Conservation (phyloP, 92 coral and sea anemone species). For the Desmophyllum pertusum region DNA sequence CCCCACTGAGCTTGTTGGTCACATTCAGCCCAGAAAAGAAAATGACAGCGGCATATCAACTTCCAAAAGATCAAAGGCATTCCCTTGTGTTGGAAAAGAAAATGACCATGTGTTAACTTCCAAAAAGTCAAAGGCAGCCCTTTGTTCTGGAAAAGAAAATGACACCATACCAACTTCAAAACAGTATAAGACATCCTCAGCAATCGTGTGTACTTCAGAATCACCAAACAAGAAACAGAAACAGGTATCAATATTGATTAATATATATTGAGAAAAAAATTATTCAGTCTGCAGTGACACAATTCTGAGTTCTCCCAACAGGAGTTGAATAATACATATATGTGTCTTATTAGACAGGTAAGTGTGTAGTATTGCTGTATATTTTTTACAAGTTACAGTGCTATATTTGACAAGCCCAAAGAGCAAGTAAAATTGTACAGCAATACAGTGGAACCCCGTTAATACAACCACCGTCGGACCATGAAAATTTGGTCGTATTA, state of each 20-base stretch:
- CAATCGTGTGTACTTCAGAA: neutral
- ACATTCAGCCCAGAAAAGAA: constrained; percentile 1
- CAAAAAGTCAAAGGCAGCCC: neutral
- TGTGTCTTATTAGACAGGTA: too few species aligned
- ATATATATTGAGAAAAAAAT: too few species aligned
- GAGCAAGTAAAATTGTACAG: too few species aligned
- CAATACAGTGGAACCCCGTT: too few species aligned
- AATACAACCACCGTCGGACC: too few species aligned
- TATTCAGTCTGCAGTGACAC: too few species aligned
- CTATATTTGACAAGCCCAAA: too few species aligned
- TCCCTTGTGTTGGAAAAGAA: neutral
- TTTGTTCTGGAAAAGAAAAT: neutral
- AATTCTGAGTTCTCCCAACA: too few species aligned
- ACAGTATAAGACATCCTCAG: constrained; percentile 9
- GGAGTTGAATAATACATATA: too few species aligned
- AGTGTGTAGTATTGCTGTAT: too few species aligned
- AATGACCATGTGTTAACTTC: neutral
- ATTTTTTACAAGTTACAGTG: too few species aligned
- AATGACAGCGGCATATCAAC: neutral
- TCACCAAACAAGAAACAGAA: constrained; percentile 61
- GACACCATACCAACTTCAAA: neutral
- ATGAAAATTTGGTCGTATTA: too few species aligned
- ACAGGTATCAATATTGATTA: constrained; percentile 31
- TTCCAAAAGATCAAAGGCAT: neutral
- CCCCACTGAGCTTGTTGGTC: neutral